These are phyloP conservation scores for Danio jaintianensis DNA, from an alignment of 2,797 vertebrate genomes.

Conservation along the genomic window DNA sequence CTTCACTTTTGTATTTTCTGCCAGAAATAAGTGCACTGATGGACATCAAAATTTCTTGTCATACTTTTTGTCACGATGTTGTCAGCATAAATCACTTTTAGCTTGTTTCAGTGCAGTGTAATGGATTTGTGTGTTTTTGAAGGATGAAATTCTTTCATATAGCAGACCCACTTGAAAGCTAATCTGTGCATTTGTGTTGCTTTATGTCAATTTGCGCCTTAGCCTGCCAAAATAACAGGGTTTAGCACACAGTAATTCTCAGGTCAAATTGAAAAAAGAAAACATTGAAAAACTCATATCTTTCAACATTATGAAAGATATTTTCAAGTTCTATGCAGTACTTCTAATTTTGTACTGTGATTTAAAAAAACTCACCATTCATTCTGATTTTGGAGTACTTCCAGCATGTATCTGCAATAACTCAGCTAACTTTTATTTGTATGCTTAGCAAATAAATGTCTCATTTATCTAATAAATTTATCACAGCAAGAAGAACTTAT, in stretches of 20 bases:
- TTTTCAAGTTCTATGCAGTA: not conserved
- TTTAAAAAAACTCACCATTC: not conserved
- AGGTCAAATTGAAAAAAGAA: not conserved
- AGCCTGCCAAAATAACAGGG: not conserved
- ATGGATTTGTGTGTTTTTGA: not conserved
- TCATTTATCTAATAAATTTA: not conserved
- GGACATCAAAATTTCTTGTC: not conserved
- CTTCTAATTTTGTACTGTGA: not conserved
- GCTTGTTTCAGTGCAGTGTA: not conserved
- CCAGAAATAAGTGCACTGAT: not conserved
- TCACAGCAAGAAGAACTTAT: not conserved
- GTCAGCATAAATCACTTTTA: not conserved
- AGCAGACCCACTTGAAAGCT: not conserved
- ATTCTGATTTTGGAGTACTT: not conserved
- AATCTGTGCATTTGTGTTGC: not conserved
- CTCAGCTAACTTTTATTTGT: not conserved
- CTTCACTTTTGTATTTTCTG: not conserved
- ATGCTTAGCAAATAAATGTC: slow-evolving; percentile 10
- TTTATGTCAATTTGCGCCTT: not conserved
- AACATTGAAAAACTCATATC: not conserved
- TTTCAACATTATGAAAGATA: not conserved
- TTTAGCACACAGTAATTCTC: not conserved
- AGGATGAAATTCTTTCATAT: not conserved
- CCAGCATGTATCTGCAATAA: not conserved
- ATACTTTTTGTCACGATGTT: not conserved